Conservation (phyloP, 2,797 vertebrate species). For the Phoxinus dragarum region DNA sequence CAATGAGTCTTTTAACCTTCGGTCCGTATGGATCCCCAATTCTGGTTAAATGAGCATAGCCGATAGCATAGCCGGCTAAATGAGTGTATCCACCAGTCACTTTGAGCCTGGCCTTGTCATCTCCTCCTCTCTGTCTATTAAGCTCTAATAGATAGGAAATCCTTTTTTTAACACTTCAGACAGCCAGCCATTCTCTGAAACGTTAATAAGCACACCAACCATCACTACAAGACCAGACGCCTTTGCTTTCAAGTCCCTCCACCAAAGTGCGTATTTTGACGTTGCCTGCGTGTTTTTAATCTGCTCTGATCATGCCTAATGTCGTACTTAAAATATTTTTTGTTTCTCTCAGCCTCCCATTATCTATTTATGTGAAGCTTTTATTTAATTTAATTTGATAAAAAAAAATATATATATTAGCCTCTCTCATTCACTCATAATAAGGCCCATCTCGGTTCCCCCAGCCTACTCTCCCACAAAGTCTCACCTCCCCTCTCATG, state of each 20-base stretch:
- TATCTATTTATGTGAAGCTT: conserved; percentile 18
- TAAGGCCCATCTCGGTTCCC: conserved; percentile 47
- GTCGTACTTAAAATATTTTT: conserved; percentile 46
- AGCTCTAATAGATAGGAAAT: conserved; percentile 65
- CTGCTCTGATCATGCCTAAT: conserved; percentile 54
- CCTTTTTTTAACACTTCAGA: conserved; percentile 63
- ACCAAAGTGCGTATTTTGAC: conserved; percentile 12
- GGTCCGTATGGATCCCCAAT: conserved; percentile 46
- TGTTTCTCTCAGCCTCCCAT: conserved; percentile 27
- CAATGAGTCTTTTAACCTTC: conserved; percentile 41
- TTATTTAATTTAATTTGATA: background rate
- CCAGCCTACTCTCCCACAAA: conserved; percentile 55
- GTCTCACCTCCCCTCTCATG: conserved; percentile 54
- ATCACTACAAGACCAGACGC: conserved; percentile 47
- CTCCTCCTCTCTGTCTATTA: conserved; percentile 65
- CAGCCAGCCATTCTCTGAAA: conserved; percentile 59
- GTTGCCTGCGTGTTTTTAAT: conserved; percentile 38
- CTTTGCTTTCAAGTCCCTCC: conserved; percentile 53
- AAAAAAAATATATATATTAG: conserved; percentile 47
- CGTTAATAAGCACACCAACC: conserved; percentile 58
- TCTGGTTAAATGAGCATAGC: conserved; percentile 53
- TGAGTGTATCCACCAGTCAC: conserved; percentile 53
- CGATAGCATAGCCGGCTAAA: conserved; percentile 55
- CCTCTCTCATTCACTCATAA: conserved; percentile 60
- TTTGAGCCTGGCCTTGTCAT: conserved; percentile 56